Evolutionary conservation across 2,888 invertebrate genomes (phyloP), one percentile per base, ranked within the genome.

Genomic region (Muschampia plurimacula): DNA sequence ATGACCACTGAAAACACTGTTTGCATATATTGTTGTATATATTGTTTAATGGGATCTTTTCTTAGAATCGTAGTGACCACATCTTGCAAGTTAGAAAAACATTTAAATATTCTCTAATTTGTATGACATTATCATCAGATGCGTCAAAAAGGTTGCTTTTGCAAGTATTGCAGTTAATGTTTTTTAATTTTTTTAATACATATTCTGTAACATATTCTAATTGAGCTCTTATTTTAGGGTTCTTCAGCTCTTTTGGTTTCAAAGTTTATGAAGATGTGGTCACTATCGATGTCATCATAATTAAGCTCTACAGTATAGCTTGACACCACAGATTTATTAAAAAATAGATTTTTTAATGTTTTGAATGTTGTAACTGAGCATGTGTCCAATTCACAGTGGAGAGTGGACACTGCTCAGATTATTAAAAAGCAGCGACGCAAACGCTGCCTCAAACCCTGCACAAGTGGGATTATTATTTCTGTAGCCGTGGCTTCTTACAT

Each of bases 11-110:
- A 57, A 57, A 57, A 57, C 6, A 57, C 28, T 28, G 57, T 57
- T n/a, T 57, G 22, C 22, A 55, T 55, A 22, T 55, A 55, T 57
- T 57, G 28, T n/a, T 57, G 22, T 22, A 55, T 55, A 22, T 55
- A 55, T 57, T 57, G 28, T 57, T 57, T 57, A 28, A 28, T 57
- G 9, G 28, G 57, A 28, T 57, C 57, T 13, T 10, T 57, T 57
- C 57, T 46, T 13, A 46, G 46, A 13, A 46, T 46, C 46, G 13
- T 46, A 13, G 46, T 46, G 12, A 46, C 46, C 12, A 46, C 46
- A 46, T 46, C 46, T 46, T 46, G 46, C 46, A 46, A 46, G 46
- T 46, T 46, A 10, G 12, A 46, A 46, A 46, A 46, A 46, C 46
- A 46, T 46, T 46, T 46, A 44, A 44, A 44, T 44, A 44, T 44